Conservation (phyloP, 2,888 invertebrate species). For the Pharmacophagus antenor region DNA sequence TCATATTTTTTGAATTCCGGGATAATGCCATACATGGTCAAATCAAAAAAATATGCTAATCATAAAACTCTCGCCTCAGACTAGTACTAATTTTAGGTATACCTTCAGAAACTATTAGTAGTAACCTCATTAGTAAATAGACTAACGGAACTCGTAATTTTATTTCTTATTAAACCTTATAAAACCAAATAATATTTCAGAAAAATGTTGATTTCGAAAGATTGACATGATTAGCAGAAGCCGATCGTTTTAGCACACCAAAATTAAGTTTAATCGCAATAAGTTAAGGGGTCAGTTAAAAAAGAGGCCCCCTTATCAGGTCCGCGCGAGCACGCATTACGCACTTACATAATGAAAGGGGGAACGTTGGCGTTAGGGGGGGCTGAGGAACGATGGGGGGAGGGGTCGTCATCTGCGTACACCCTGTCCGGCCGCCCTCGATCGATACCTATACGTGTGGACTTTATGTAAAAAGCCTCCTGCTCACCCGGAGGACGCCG, state of each 20-base stretch:
- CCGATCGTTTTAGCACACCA: constrained; percentile 65
- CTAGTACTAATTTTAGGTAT: too few relatives aligned
- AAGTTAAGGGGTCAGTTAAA: constrained; percentile 76
- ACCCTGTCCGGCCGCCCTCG: constrained; percentile 77
- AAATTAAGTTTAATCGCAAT: constrained; percentile 78
- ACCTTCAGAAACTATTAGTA: too few relatives aligned
- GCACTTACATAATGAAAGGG: constrained; percentile 82
- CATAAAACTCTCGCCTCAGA: too few relatives aligned
- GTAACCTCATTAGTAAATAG: background rate
- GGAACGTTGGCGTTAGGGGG: constrained; percentile 60
- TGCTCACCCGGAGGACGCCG: constrained; percentile 78
- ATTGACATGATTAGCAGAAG: constrained; percentile 29
- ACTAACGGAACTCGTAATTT: too few relatives aligned
- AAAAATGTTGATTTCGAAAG: background rate
- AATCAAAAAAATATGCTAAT: too few relatives aligned
- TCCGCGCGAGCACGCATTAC: constrained; percentile 80
- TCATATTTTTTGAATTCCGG: too few relatives aligned
- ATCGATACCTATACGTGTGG: constrained; percentile 81
- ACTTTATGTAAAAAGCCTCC: constrained; percentile 81
- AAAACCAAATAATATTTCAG: background rate
- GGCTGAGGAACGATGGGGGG: constrained; percentile 33
- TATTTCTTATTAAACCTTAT: background rate
- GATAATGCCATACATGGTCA: too few relatives aligned
- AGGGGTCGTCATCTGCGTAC: constrained; percentile 79
- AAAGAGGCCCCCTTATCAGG: constrained; percentile 79